phyloP scores from a whole-genome alignment of 2,797 vertebrate species.

The Microctenopoma stevenorrisi region DNA sequence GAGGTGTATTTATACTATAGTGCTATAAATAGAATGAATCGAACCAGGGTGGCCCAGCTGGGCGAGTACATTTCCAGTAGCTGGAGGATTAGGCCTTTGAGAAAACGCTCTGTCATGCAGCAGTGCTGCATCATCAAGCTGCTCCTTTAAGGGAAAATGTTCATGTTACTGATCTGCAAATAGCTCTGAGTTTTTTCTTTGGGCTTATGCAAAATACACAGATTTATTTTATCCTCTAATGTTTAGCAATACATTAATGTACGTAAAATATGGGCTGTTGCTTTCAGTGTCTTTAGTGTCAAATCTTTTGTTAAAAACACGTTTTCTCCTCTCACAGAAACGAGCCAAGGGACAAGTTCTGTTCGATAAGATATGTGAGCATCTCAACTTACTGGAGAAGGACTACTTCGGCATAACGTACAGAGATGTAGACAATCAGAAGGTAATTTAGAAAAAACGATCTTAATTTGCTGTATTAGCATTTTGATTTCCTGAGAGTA shows the following conservation, averaged over 20 bases:
- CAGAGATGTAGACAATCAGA: conserved; percentile 95
- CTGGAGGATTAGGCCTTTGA: not conserved
- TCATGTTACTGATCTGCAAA: conserved; percentile 8
- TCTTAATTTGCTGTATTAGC: not conserved
- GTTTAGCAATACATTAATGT: not conserved
- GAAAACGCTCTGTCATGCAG: not conserved
- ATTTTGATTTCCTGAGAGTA: not conserved
- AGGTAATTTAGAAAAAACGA: conserved; percentile 79
- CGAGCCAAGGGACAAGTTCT: conserved; percentile 92
- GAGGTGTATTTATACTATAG: conserved; percentile 18
- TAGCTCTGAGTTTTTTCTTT: not conserved
- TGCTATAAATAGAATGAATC: conserved; percentile 41
- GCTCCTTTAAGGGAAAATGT: not conserved
- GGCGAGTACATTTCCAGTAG: not conserved
- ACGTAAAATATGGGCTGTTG: not conserved
- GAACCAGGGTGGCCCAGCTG: conserved; percentile 10
- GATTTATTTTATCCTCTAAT: not conserved
- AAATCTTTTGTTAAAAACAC: not conserved
- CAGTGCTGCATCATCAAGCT: conserved; percentile 17
- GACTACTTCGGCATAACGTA: conserved; percentile 96
- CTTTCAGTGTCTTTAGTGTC: not conserved
- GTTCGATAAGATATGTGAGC: conserved; percentile 96
- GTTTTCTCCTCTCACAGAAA: conserved; percentile 82
- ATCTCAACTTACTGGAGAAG: conserved; percentile 96
- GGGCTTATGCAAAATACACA: not conserved